Conservation (phyloP, 2,797 vertebrate species). For the Schizopygopsis pylzovi region DNA sequence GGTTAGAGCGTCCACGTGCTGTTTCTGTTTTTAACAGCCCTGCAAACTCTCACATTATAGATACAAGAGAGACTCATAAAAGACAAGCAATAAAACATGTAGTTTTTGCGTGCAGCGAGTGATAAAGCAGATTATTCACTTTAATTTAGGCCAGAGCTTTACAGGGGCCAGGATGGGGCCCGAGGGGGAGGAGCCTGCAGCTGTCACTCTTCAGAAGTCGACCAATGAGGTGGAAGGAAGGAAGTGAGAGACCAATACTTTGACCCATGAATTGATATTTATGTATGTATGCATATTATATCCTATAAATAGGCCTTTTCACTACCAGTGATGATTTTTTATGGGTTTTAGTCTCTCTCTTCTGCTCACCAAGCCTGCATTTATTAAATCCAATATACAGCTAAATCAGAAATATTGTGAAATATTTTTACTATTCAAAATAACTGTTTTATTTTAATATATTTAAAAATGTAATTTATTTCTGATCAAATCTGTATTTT, state of each 20-base stretch:
- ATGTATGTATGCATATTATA: no score
- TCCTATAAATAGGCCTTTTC: no score
- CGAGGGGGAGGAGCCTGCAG: neutral
- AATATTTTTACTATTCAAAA: no score
- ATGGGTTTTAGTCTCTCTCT: no score
- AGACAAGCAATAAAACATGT: slow-evolving; percentile 55
- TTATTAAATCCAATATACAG: no score
- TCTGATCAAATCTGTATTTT: neutral
- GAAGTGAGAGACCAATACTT: neutral
- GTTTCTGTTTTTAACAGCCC: slow-evolving; percentile 56
- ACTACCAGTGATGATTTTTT: no score
- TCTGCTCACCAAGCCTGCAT: neutral
- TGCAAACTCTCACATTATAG: slow-evolving; percentile 50
- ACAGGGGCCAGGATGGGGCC: slow-evolving; percentile 10
- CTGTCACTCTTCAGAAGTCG: neutral
- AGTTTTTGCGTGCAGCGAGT: slow-evolving; percentile 38
- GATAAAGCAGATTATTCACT: slow-evolving; percentile 58
- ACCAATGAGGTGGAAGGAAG: neutral
- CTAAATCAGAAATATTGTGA: no score
- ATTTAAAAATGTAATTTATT: neutral
- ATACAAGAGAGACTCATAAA: slow-evolving; percentile 58
- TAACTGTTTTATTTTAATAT: neutral
- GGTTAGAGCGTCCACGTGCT: slow-evolving; percentile 41
- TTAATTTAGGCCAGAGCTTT: slow-evolving; percentile 55
- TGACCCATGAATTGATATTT: neutral